These are phyloP conservation scores for Eupristina koningsbergeri DNA, from an alignment of 1,140 invertebrate species.

Conservation along the genomic window DNA sequence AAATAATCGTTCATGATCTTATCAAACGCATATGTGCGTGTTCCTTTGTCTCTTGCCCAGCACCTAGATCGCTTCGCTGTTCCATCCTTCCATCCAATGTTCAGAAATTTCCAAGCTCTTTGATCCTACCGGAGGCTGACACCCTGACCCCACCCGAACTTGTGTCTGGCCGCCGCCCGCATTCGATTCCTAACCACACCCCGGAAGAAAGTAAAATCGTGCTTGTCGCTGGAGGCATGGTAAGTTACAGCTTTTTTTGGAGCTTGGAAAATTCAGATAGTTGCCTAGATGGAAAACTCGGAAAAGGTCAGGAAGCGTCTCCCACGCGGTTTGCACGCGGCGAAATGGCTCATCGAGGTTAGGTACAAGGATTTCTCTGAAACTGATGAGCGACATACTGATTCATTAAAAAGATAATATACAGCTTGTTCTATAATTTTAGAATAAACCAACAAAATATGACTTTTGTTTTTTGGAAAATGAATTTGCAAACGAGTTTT, in stretches of 20 bases:
- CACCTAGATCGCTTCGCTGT: too few relatives aligned
- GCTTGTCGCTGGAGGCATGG: not conserved
- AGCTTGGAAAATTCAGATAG: too few relatives aligned
- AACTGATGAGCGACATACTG: not conserved
- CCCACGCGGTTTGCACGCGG: slow-evolving; percentile 45
- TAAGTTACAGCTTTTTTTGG: not conserved
- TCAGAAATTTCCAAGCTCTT: too few relatives aligned
- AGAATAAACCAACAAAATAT: not conserved
- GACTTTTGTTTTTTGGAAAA: not conserved
- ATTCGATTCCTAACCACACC: slow-evolving; percentile 31
- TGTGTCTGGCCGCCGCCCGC: not conserved
- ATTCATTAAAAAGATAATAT: not conserved
- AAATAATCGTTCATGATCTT: too few relatives aligned
- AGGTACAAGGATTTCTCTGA: not conserved
- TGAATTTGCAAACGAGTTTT: not conserved
- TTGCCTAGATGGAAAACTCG: not conserved
- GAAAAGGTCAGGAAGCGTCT: not conserved
- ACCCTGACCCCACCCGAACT: slow-evolving; percentile 5
- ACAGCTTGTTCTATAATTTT: not conserved
- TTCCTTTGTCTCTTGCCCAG: too few relatives aligned
- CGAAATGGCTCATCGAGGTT: slow-evolving; percentile 15
- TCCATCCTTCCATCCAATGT: too few relatives aligned
- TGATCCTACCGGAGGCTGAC: not conserved
- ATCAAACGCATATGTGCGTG: too few relatives aligned
- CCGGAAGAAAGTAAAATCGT: not conserved